Base-by-base conservation (phyloP, 2,113 vertebrate genomes). In the Macroglossus sobrinus region DNA sequence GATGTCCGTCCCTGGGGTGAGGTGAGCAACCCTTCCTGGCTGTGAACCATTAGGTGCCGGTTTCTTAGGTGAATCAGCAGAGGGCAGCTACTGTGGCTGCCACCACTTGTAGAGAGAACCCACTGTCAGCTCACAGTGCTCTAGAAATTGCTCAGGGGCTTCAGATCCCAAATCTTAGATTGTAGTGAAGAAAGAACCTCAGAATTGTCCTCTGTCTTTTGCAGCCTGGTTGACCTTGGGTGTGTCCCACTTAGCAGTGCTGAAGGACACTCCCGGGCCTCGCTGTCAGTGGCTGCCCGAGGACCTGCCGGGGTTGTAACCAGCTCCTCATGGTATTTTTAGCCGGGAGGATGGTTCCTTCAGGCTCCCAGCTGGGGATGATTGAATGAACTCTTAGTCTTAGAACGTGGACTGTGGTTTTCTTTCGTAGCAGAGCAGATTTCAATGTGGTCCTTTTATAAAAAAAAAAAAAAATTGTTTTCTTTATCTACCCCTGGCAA, bases 361-460 rank as follows among this genome's bases (percentile, higher is more conserved):
- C 19, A 35, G 18, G 88, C 74, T 80, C 45, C 10, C 24, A 9
- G 5, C 5, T 63, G 53, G 35, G 26, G 38, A 90, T 72, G 30
- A 24, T 38, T 72, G 90, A 66, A 85, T 57, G 47, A 66, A 4
- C 75, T 50, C 72, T 80, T 33, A 40, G 50, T 57, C 57, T 33
- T 16, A 30, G 47, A 38, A 74, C 45, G n/a, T 33, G 55, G 63
- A 64, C 47, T 93, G 66, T 74, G 66, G 57, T 79, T 89, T 68
- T 66, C 61, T 68, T 80, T 85, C 59, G 66, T 53, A 75, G 47
- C 80, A 80, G 38, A 18, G 57, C 45, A 59, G n/a, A 3, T 50
- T 96, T 86, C 53, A 74, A 30, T 57, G 18, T 43, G 26, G 35
- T 89, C 28, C 38, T 28, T 76, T 95, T 57, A 35, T 15, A 45